phyloP scores from a whole-genome alignment of 2,113 vertebrate genomes.

The Passer montanus region DNA sequence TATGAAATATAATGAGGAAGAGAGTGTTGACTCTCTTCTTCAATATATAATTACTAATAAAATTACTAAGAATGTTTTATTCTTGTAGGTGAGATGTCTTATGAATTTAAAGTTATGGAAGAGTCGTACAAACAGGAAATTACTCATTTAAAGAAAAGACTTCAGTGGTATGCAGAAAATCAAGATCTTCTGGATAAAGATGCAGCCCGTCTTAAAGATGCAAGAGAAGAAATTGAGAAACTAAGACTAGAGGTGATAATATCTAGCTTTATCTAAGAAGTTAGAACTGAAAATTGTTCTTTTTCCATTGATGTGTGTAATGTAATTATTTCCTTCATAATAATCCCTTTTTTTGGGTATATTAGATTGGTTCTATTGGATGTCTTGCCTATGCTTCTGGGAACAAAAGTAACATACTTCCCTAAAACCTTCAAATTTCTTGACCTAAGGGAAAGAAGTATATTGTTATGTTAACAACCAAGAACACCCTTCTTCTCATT shows the following conservation, averaged over 20 bases:
- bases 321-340: background rate
- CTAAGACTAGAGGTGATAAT: slow-evolving; percentile 82
- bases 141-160: slow-evolving; percentile 78
- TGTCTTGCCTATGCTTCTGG: background rate
- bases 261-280: background rate
- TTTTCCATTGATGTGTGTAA: background rate
- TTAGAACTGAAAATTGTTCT: background rate
- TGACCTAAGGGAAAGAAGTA: background rate
- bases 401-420: background rate
- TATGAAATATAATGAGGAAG: background rate
- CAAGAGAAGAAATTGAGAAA: slow-evolving; percentile 82
- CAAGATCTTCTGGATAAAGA: slow-evolving; percentile 91
- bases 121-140: slow-evolving; percentile 87
- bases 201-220: slow-evolving; percentile 80
- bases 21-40: background rate
- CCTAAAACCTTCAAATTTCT: background rate
- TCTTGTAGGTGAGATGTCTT: slow-evolving; percentile 79
- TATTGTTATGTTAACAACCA: background rate
- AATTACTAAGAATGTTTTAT: background rate
- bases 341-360: background rate
- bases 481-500: background rate
- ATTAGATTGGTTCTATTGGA: background rate
- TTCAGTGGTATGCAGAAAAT: slow-evolving; percentile 93
- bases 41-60: background rate
- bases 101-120: slow-evolving; percentile 83